Evolutionary conservation across 2,888 invertebrate species (phyloP).

Genomic region (Trilocha varians): DNA sequence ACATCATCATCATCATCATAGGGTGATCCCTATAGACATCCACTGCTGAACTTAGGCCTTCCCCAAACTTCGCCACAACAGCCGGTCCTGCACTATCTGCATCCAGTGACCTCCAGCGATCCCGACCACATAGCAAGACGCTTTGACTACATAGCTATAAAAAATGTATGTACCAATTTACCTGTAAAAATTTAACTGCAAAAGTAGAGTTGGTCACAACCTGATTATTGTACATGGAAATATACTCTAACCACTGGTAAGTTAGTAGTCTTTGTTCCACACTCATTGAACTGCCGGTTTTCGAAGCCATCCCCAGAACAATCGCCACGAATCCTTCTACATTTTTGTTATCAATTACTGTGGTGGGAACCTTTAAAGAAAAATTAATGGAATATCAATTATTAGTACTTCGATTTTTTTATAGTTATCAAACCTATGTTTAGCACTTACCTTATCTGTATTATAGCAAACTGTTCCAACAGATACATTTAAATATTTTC

Average conservation of each 20-base stretch:
- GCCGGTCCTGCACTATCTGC: too few species aligned
- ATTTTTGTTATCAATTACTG: constrained; percentile 51
- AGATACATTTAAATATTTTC: constrained; percentile 66
- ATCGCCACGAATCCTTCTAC: constrained; percentile 70
- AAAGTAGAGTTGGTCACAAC: constrained; percentile 50
- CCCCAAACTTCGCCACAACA: too few species aligned
- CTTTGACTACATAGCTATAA: background rate
- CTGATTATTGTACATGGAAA: constrained; percentile 70
- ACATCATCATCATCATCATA: too few species aligned
- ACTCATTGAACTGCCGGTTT: constrained; percentile 46
- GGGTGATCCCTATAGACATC: too few species aligned
- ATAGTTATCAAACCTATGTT: too few species aligned
- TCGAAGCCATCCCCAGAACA: constrained; percentile 53
- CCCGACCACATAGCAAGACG: too few species aligned
- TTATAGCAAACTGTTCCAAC: constrained; percentile 68
- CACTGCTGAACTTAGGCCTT: too few species aligned
- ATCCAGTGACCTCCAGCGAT: too few species aligned
- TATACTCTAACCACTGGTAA: constrained; percentile 80
- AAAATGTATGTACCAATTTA: constrained; percentile 19
- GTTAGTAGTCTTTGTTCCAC: constrained; percentile 54
- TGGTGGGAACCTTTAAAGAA: constrained; percentile 58
- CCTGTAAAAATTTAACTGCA: constrained; percentile 66
- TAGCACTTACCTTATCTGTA: constrained; percentile 58
- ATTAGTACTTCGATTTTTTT: background rate
- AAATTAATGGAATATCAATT: constrained; percentile 3